Conservation (phyloP, 2,888 invertebrate species). For the Drosophila setosimentum region DNA sequence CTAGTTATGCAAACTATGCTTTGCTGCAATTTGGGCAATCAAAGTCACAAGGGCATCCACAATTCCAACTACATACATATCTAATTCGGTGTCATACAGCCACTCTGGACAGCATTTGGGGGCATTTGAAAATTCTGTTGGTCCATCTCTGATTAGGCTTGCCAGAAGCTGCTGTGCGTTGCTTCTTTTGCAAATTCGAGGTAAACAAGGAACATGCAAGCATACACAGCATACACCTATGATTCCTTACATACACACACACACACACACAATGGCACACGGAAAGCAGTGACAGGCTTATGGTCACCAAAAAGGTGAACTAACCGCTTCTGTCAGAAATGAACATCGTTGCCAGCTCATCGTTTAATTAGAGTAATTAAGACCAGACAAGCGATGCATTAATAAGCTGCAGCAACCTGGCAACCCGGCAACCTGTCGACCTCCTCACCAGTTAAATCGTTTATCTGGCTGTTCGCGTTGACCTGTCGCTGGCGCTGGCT, state of each 20-base stretch:
- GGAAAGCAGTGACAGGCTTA: background rate
- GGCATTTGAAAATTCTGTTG: conserved; percentile 26
- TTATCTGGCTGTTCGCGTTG: conserved; percentile 6
- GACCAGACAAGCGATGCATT: conserved; percentile 59
- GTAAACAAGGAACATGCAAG: conserved; percentile 10
- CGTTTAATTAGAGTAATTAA: conserved; percentile 73
- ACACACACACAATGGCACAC: background rate
- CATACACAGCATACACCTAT: background rate
- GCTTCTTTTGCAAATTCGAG: conserved; percentile 23
- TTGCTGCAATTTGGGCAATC: conserved; percentile 2
- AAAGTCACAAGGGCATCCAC: conserved; percentile 13
- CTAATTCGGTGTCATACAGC: conserved; percentile 19
- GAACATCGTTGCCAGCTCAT: conserved; percentile 31
- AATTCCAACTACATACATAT: conserved; percentile 15
- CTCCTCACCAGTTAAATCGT: conserved; percentile 18
- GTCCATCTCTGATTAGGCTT: conserved; percentile 37
- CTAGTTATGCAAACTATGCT: conserved; percentile 12
- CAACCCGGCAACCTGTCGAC: conserved; percentile 22
- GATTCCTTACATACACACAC: background rate
- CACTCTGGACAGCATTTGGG: conserved; percentile 2
- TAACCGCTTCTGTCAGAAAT: conserved; percentile 30
- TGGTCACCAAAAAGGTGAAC: conserved; percentile 28
- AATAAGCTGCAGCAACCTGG: conserved; percentile 57
- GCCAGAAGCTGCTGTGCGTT: conserved; percentile 3
- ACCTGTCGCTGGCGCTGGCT: conserved; percentile 8